Evolutionary conservation across 2,797 vertebrate species (phyloP).

Genomic region (Vireo griseus): DNA sequence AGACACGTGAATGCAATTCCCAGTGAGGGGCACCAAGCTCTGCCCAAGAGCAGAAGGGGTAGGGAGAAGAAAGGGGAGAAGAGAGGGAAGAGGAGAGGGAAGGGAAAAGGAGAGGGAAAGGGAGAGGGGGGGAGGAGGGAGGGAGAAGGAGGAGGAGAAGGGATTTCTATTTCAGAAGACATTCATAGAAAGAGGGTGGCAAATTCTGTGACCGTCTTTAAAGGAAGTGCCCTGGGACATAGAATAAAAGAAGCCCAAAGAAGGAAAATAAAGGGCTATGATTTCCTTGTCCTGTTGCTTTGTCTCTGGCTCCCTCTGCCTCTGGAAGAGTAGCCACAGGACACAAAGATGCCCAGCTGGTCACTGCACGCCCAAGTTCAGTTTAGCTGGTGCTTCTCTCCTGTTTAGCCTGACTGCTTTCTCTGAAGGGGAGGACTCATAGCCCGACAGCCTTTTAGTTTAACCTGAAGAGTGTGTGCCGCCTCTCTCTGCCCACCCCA

Average conservation of each 20-base stretch:
- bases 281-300: slow-evolving; percentile 57
- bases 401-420: slow-evolving; percentile 36
- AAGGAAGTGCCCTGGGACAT: slow-evolving; percentile 34
- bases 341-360: slow-evolving; percentile 66
- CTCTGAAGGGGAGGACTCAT: slow-evolving; percentile 31
- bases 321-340: slow-evolving; percentile 62
- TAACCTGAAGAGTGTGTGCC: slow-evolving; percentile 19
- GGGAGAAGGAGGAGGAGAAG: neutral
- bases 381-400: slow-evolving; percentile 57
- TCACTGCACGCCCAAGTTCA: slow-evolving; percentile 66
- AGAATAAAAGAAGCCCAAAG: slow-evolving; percentile 18
- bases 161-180: neutral
- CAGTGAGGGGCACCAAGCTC: neutral
- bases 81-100: neutral
- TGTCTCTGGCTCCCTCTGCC: slow-evolving; percentile 63
- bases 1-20: slow-evolving; percentile 8
- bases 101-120: neutral
- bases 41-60: neutral
- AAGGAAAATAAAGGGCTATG: slow-evolving; percentile 53
- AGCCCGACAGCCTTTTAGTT: slow-evolving; percentile 42
- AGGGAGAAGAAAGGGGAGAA: neutral
- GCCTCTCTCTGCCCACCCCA: slow-evolving; percentile 44
- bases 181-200: neutral
- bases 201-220: slow-evolving; percentile 32
- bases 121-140: neutral